phyloP scores from a whole-genome alignment of 2,888 invertebrate species.

The Peribatodes rhomboidaria region DNA sequence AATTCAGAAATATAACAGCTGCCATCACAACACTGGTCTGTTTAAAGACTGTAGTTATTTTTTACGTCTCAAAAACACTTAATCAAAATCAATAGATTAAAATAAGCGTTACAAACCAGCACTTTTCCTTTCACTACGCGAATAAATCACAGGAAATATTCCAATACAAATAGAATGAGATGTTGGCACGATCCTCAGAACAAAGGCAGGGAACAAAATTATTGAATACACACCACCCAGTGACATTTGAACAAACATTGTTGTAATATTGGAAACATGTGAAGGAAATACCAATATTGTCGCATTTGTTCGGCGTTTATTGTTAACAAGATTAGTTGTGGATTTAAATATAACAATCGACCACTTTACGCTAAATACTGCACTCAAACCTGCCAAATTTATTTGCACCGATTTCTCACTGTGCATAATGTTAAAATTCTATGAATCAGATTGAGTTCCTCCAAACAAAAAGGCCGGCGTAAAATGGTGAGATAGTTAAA shows the following conservation, averaged over 20 bases:
- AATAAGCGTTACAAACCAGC: constrained; percentile 39
- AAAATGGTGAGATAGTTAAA: not conserved
- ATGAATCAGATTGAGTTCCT: not conserved
- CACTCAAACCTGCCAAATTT: not conserved
- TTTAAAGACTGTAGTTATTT: not conserved
- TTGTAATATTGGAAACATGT: constrained; percentile 60
- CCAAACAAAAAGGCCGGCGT: not conserved
- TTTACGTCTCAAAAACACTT: constrained; percentile 12
- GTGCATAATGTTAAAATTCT: not conserved
- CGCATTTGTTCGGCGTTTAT: constrained; percentile 26
- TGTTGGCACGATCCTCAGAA: constrained; percentile 70
- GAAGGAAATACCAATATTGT: constrained; percentile 43
- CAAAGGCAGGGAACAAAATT: constrained; percentile 73
- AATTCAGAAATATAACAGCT: not conserved
- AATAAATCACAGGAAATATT: constrained; percentile 61
- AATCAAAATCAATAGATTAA: constrained; percentile 53
- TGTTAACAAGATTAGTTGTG: constrained; percentile 1
- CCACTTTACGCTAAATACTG: not conserved
- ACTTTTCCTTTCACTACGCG: constrained; percentile 59
- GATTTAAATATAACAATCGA: not conserved
- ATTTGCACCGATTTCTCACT: not conserved
- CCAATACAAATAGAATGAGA: constrained; percentile 64
- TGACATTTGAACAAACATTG: constrained; percentile 65
- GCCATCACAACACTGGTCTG: not conserved
- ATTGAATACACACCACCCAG: constrained; percentile 52